Conservation (phyloP, 2,113 vertebrate genomes). For the Sylvietta virens region DNA sequence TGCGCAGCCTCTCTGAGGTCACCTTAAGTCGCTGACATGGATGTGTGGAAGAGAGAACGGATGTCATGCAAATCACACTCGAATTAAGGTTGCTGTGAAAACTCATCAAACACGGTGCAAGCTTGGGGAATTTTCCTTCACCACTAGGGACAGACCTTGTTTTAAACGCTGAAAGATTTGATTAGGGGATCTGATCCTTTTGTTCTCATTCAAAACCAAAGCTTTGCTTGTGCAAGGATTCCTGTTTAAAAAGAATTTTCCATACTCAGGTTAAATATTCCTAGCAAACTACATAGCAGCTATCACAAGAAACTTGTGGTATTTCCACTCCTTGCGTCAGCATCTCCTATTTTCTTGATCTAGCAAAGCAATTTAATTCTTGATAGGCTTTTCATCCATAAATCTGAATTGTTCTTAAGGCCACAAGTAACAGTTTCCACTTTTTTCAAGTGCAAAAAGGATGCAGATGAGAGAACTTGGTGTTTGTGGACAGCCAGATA, state of each 20-base stretch:
- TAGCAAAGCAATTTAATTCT: not conserved
- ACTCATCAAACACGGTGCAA: not conserved
- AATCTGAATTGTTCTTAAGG: not conserved
- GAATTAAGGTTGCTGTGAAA: not conserved
- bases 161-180: not conserved
- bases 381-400: not conserved
- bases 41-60: not conserved
- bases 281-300: not conserved
- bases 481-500: not conserved
- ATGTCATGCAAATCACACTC: not conserved
- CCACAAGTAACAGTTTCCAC: not conserved
- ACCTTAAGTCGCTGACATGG: fast-evolving
- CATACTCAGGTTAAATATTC: not conserved
- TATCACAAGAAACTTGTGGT: not conserved
- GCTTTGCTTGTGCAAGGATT: not conserved
- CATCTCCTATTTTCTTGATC: not conserved
- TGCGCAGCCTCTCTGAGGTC: not conserved
- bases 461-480: not conserved
- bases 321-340: not conserved
- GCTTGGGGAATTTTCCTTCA: not conserved
- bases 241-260: not conserved
- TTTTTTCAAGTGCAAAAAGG: not conserved
- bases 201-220: not conserved
- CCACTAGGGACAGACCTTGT: not conserved
- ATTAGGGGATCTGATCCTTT: not conserved